phyloP scores from a whole-genome alignment of 2,888 invertebrate genomes.

The Eupithecia subumbrata region DNA sequence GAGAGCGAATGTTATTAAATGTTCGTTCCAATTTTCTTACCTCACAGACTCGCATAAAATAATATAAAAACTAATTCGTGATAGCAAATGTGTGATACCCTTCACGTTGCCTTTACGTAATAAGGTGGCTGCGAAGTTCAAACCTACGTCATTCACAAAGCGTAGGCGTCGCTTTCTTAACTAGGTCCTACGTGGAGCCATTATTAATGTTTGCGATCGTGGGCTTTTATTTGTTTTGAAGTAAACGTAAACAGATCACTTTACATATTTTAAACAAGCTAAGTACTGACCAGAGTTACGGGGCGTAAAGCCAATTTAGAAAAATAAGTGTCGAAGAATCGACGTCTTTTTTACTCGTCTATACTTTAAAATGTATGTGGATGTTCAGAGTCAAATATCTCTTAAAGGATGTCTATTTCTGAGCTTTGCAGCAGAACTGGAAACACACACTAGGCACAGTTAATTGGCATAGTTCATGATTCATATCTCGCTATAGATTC shows the following conservation, averaged over 20 bases:
- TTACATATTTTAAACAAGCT: no score
- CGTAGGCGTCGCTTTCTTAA: conserved; percentile 7
- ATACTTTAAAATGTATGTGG: no score
- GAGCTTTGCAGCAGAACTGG: no score
- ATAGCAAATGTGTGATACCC: neutral
- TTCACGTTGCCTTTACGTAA: neutral
- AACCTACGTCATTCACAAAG: conserved; percentile 9
- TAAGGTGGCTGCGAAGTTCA: conserved; percentile 2
- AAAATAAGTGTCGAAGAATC: no score
- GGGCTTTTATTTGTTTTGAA: conserved; percentile 11
- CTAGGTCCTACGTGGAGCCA: neutral
- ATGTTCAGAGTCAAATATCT: no score
- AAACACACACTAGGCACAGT: no score
- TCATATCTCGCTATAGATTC: no score
- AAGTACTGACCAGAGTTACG: no score
- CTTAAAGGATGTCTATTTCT: no score
- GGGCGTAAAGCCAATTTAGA: no score
- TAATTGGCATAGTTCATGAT: no score
- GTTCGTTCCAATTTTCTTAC: neutral
- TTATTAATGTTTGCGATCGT: conserved; percentile 1
- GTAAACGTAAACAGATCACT: neutral
- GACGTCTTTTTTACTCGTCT: no score
- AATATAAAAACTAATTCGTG: neutral
- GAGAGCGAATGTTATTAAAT: neutral
- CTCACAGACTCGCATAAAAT: neutral